These are phyloP conservation scores for Trichonephila clavata DNA, from an alignment of 1,140 invertebrate species.

Conservation along the genomic window DNA sequence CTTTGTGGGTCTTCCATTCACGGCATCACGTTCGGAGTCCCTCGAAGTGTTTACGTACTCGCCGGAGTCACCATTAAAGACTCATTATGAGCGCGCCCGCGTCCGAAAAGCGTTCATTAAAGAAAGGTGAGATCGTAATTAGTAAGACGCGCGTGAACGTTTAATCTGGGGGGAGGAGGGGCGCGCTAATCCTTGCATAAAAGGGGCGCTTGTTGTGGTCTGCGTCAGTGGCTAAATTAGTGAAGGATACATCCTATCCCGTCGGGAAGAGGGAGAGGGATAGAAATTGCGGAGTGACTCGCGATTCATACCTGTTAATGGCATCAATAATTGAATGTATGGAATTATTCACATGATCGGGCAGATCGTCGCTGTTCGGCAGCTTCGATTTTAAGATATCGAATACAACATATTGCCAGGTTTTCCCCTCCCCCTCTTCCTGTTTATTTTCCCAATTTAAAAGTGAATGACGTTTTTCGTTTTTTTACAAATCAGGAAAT, in stretches of 20 bases:
- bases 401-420: no score
- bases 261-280: background rate
- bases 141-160: slow-evolving; percentile 26
- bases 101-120: slow-evolving; percentile 35
- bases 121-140: slow-evolving; percentile 41
- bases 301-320: background rate
- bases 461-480: no score
- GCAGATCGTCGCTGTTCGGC: no score
- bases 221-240: slow-evolving; percentile 48
- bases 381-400: no score
- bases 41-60: slow-evolving; percentile 31
- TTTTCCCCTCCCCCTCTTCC: no score
- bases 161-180: background rate
- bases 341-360: background rate
- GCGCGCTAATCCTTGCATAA: slow-evolving; percentile 28
- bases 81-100: background rate
- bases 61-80: slow-evolving; percentile 32
- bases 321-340: background rate
- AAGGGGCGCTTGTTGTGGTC: slow-evolving; percentile 24
- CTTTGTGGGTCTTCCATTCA: slow-evolving; percentile 38
- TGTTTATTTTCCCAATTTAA: no score
- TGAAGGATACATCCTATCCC: slow-evolving; percentile 27
- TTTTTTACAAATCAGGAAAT: no score
- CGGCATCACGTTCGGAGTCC: slow-evolving; percentile 4
- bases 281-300: background rate